A percentile compares a stretch with the other conserved stretches of the same genome.
Evolutionary conservation across 2,113 vertebrate genomes (phyloP).

Genomic region (Epinephelus moara): DNA sequence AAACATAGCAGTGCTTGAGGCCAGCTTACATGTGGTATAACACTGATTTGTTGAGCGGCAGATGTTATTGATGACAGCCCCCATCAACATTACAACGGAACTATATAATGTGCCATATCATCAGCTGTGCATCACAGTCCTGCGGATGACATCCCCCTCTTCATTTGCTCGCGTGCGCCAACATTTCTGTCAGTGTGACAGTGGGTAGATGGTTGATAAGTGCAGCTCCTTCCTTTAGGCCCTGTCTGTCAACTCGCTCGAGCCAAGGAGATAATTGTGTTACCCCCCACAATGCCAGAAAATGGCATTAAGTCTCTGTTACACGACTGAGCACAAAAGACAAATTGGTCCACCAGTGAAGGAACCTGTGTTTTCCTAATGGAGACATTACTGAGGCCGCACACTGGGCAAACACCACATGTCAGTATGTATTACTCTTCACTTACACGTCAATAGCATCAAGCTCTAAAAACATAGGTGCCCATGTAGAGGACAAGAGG

Average conservation of each 20-base stretch:
- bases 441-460: constrained; percentile 37
- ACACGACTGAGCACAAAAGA: constrained; percentile 54
- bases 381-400: constrained; percentile 45
- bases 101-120: constrained; percentile 17
- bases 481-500: constrained; percentile 16
- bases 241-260: constrained; percentile 60
- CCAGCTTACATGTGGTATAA: neutral
- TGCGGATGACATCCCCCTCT: constrained; percentile 18
- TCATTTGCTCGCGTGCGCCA: constrained; percentile 35
- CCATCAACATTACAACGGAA: neutral
- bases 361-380: constrained; percentile 59
- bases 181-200: constrained; percentile 52
- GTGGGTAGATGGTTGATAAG: constrained; percentile 66
- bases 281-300: constrained; percentile 63
- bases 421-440: constrained; percentile 48
- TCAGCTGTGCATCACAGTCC: constrained; percentile 16
- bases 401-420: constrained; percentile 34
- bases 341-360: constrained; percentile 52
- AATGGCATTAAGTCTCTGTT: constrained; percentile 57
- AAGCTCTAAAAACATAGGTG: constrained; percentile 28
- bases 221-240: constrained; percentile 49
- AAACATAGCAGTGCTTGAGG: neutral
- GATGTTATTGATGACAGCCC: constrained; percentile 1
- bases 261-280: constrained; percentile 74
- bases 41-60: neutral